Conservation (phyloP, 2,888 invertebrate genomes). For the Baccha elongata region DNA sequence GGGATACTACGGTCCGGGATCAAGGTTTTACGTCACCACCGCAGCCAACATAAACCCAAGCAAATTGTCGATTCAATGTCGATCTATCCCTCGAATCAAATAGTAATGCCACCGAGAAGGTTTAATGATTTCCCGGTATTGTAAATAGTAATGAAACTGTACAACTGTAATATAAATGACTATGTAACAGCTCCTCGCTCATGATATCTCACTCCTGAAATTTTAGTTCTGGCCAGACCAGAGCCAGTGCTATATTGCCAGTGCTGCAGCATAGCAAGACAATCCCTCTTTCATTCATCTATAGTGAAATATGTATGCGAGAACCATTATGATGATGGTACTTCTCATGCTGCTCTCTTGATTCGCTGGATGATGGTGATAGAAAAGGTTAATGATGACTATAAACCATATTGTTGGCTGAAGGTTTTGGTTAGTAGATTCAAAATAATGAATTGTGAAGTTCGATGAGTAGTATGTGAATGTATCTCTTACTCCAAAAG, state of each 20-base stretch:
- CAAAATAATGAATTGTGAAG: constrained; percentile 50
- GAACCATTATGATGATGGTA: too few species aligned
- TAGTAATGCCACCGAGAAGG: constrained; percentile 55
- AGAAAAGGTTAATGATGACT: not conserved
- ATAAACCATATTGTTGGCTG: constrained; percentile 43
- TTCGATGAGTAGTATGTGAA: too few species aligned
- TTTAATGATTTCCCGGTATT: constrained; percentile 59
- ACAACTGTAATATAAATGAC: not conserved
- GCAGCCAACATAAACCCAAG: constrained; percentile 3
- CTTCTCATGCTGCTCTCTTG: not conserved
- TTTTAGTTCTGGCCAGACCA: not conserved
- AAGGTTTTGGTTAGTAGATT: constrained; percentile 34
- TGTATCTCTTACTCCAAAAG: too few species aligned
- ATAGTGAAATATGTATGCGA: too few species aligned
- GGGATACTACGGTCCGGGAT: not conserved
- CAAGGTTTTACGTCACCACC: constrained; percentile 2
- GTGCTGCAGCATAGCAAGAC: not conserved
- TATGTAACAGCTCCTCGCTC: not conserved
- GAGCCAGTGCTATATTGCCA: not conserved
- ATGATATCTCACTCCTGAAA: not conserved
- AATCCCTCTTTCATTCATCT: not conserved
- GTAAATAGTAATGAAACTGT: constrained; percentile 53
- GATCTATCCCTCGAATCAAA: constrained; percentile 40
- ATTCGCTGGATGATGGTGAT: too few species aligned
- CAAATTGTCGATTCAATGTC: constrained; percentile 12